Evolutionary conservation across 2,888 invertebrate species (phyloP), one percentile per base, ranked within the genome.

Genomic region (Ischnus inquisitorius): DNA sequence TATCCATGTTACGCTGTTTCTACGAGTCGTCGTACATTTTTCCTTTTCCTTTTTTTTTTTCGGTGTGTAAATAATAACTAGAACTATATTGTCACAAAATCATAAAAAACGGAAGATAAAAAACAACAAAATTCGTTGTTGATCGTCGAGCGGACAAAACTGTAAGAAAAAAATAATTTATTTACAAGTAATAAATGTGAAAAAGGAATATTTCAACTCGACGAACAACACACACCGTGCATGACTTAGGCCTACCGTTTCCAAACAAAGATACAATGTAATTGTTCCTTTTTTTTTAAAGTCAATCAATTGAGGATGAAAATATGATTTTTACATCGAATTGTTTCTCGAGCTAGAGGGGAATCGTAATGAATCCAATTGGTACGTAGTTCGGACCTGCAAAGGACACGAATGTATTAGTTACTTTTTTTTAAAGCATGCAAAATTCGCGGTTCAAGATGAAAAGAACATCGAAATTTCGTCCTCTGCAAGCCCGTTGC

Each of bases 401-500:
- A 34, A 64, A 82, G 74, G 74, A 82, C 39, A 60, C 25, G 25
- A 14, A 28, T 28, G 25, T 60, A n/a, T 60, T 28, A 12, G 6
- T 60, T 28, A 65, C n/a, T 14, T 65, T 41, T 67, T 54, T 16
- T 25, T 3, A 48, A 48, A 57, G 14, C 6, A 54, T 39, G 22
- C 14, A 19, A 28, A 25, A n/a, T 34, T 46, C 48, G n/a, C 60
- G 2, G 14, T 14, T 19, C 12, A 28, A n/a, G 12, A 22, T 14
- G 62, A 43, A 25, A 74, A 54, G 3, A 48, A 75, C n/a, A 41
- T 1, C 43, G 57, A 39, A 67, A 67, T 10, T 8, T 10, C 25
- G 65, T 83, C 67, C 76, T 77, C 71, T 48, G 80, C 72, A 64
- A 41, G 80, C 51, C 76, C 67, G 72, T 64, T 51, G 60, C 43